Evolutionary conservation across 2,113 vertebrate species (phyloP).

Genomic region (Calidris pugnax): DNA sequence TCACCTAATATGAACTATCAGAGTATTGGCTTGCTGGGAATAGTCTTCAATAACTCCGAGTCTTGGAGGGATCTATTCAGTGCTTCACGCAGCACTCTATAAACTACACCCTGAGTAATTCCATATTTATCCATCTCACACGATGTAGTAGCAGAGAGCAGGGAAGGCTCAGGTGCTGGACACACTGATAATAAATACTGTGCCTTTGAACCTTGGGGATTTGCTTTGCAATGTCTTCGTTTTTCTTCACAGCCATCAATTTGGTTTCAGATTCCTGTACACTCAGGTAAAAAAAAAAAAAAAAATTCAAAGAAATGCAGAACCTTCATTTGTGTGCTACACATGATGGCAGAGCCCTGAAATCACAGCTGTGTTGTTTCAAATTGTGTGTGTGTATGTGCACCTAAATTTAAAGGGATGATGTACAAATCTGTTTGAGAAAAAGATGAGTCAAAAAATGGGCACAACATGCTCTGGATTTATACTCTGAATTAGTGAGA

Average conservation of each 20-base stretch:
- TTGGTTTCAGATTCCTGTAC: neutral
- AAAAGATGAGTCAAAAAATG: neutral
- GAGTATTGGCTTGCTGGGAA: neutral
- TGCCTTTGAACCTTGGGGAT: neutral
- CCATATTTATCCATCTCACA: neutral
- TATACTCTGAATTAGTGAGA: neutral
- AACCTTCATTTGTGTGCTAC: neutral
- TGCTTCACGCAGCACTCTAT: neutral
- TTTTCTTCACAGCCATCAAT: neutral
- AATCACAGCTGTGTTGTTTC: neutral
- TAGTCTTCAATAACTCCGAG: neutral
- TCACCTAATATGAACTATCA: neutral
- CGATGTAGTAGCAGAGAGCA: neutral
- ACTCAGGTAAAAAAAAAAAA: neutral
- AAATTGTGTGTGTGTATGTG: neutral
- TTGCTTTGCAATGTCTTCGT: neutral
- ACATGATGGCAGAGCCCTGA: rapidly evolving
- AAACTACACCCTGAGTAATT: neutral
- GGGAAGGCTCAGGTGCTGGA: neutral
- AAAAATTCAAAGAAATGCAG: neutral
- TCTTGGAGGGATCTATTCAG: neutral
- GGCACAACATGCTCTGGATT: neutral
- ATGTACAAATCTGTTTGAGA: neutral
- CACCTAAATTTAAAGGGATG: neutral
- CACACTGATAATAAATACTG: neutral